These are phyloP conservation scores for Cynopterus sphinx DNA, from an alignment of 2,797 vertebrate species.

Conservation along the genomic window DNA sequence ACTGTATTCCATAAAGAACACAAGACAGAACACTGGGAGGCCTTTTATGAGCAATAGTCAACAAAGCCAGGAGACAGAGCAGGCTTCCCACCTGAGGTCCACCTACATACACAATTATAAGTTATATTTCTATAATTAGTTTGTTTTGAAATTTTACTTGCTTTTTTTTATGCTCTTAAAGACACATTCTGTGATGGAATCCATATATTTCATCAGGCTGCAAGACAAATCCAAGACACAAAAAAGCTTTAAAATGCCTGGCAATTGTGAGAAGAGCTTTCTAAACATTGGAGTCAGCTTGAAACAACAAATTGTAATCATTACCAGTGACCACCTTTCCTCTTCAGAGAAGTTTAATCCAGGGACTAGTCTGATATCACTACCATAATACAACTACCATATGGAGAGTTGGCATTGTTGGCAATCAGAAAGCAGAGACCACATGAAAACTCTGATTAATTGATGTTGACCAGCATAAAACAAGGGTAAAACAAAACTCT, in stretches of 20 bases:
- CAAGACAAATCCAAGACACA: neutral
- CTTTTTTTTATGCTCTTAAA: neutral
- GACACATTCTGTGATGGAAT: neutral
- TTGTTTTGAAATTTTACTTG: neutral
- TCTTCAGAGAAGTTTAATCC: neutral
- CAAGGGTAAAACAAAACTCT: neutral
- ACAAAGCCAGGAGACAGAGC: neutral
- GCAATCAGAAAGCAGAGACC: neutral
- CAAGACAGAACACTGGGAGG: neutral
- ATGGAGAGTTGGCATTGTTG: neutral
- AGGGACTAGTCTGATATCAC: neutral
- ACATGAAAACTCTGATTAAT: neutral
- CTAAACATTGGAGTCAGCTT: neutral
- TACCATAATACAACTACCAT: neutral
- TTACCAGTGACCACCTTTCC: neutral
- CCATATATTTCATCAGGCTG: neutral
- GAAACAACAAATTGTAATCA: neutral
- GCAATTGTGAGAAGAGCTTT: neutral
- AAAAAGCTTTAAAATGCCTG: neutral
- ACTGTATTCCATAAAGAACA: neutral
- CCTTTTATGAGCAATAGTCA: neutral
- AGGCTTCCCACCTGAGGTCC: neutral
- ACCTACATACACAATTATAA: neutral
- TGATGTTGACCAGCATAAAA: neutral
- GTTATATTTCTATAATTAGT: neutral